A percentile compares a stretch with the other conserved stretches of the same genome.
Evolutionary conservation across 2,797 vertebrate genomes (phyloP).

Genomic region (Spheniscus humboldti): DNA sequence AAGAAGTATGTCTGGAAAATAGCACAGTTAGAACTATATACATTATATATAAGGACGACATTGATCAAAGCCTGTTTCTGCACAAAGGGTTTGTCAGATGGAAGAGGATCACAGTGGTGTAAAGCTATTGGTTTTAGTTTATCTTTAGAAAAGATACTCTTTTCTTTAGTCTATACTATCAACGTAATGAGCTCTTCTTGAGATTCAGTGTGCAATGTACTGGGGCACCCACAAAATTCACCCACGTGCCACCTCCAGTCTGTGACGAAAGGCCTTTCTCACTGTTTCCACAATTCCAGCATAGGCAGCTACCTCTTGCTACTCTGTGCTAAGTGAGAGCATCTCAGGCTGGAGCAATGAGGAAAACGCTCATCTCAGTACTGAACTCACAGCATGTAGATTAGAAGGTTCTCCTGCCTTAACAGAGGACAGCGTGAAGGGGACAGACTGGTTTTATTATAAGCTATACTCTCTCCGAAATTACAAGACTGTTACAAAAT

Average conservation of each 20-base stretch:
- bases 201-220: not conserved
- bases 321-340: not conserved
- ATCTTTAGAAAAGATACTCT: not conserved
- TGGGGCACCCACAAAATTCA: not conserved
- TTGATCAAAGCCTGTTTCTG: slow-evolving; percentile 45
- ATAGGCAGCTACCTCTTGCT: not conserved
- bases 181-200: not conserved
- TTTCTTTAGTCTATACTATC: not conserved
- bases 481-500: not conserved
- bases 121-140: not conserved
- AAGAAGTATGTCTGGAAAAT: slow-evolving; percentile 37
- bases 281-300: not conserved
- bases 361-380: not conserved
- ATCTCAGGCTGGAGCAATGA: not conserved
- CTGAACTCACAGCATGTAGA: not conserved
- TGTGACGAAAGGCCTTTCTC: not conserved
- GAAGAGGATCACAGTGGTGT: not conserved
- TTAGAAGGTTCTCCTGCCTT: not conserved
- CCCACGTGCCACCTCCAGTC: not conserved
- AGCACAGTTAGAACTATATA: slow-evolving; percentile 47
- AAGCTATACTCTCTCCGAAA: not conserved
- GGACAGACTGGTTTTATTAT: not conserved
- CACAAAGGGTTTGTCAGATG: slow-evolving; percentile 44
- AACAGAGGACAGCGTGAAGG: not conserved
- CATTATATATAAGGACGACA: slow-evolving; percentile 52